Evolutionary conservation across 2,113 vertebrate species (phyloP), one percentile per base, ranked within the genome.

Genomic region (Odontesthes bonariensis): DNA sequence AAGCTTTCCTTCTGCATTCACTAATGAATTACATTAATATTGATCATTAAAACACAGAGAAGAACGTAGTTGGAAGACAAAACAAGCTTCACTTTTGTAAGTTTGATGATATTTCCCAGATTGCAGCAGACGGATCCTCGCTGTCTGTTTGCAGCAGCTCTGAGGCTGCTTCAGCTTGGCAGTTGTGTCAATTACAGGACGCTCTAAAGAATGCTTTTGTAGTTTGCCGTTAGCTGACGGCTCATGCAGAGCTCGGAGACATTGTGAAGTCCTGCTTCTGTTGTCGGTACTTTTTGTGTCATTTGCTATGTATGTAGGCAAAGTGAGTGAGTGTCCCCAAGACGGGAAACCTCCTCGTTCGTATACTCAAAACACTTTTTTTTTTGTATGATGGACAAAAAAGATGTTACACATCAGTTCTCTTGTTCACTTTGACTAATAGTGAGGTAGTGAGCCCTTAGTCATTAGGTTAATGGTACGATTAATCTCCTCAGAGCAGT

Each of bases 101-200:
- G 12, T 27, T 22, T 52, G 5, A 12, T 33, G 55, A 60, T 14
- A 13, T 70, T 73, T 78, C 74, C 65, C 58, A 8, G 8, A 5
- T 57, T 6, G 22, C 20, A 2, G 27, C 38, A 32, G 69, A 65
- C 57, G 47, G 42, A 17, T 56, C 49, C 40, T 44, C 0, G 7
- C 16, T 11, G 20, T 17, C 23, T 60, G 65, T 69, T 83, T 40
- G 47, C 64, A 60, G 69, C 63, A 53, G 20, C 42, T 67, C 60
- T 27, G 10, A 75, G 69, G 73, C 64, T 79, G 78, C 9, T 17
- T 32, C 19, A 16, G 63, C 22, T 57, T 65, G 20, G 62, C 8
- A 11, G 32, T 74, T 38, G 3, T 0, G 14, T 58, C 44, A 73
- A 68, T 88, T 67, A 72, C 63, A 78, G 66, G 75, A 17, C 38